Evolutionary conservation across 2,797 vertebrate genomes (phyloP).

Genomic region (Halcyon chelicuti): DNA sequence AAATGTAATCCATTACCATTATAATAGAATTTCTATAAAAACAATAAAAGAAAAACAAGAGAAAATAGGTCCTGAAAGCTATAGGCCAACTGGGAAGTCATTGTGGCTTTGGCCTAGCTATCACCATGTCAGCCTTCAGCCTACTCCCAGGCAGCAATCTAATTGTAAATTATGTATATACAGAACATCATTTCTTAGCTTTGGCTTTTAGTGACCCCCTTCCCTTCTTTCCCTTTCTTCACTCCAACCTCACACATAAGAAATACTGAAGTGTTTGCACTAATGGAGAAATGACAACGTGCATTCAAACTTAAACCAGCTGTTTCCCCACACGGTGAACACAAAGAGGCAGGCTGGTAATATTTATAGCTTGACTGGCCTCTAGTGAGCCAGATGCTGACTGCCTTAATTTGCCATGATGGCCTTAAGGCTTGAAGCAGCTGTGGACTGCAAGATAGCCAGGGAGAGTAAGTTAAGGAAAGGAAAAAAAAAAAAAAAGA

Average conservation of each 20-base stretch:
- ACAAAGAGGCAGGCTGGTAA: constrained; percentile 53
- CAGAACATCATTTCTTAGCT: constrained; percentile 44
- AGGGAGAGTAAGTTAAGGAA: not conserved
- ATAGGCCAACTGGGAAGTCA: constrained; percentile 46
- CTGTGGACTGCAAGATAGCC: not conserved
- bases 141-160: constrained; percentile 24
- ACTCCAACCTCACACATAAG: constrained; percentile 60
- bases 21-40: constrained; percentile 45
- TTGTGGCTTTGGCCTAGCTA: constrained; percentile 53
- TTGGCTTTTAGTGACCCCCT: constrained; percentile 42
- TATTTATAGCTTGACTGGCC: constrained; percentile 72
- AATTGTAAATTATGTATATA: constrained; percentile 47
- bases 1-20: constrained; percentile 52
- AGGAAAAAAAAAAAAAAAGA: not conserved
- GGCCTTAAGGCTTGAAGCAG: constrained; percentile 20
- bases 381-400: constrained; percentile 42
- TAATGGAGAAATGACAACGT: constrained; percentile 62
- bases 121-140: constrained; percentile 25
- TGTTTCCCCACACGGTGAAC: constrained; percentile 52
- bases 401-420: constrained; percentile 36
- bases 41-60: constrained; percentile 52
- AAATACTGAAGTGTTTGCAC: constrained; percentile 62
- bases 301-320: constrained; percentile 76
- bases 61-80: constrained; percentile 51
- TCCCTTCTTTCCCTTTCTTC: constrained; percentile 68